Conservation (phyloP, 2,113 vertebrate species). For the Athene cunicularia region DNA sequence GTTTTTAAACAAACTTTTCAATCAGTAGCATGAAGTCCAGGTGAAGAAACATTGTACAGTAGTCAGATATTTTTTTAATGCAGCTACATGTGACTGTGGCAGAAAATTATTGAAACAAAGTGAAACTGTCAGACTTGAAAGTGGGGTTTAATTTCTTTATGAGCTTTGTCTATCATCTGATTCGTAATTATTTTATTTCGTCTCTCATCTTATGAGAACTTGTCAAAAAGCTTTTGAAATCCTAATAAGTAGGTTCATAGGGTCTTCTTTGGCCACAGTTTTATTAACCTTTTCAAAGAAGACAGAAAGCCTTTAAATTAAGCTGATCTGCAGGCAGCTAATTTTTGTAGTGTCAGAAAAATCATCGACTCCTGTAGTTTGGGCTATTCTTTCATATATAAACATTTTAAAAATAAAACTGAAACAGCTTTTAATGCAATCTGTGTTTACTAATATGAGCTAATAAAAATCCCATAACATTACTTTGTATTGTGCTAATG, state of each 20-base stretch:
- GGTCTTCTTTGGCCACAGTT: slow-evolving; percentile 65
- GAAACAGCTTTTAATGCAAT: slow-evolving; percentile 77
- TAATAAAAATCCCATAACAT: slow-evolving; percentile 76
- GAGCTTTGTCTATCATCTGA: slow-evolving; percentile 42
- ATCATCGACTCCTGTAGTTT: slow-evolving; percentile 56
- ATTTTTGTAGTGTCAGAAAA: slow-evolving; percentile 69
- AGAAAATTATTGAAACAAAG: slow-evolving; percentile 41
- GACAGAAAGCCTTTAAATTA: slow-evolving; percentile 73
- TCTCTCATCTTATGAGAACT: slow-evolving; percentile 20
- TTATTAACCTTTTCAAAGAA: slow-evolving; percentile 69
- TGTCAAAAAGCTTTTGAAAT: slow-evolving; percentile 68
- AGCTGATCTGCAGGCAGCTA: slow-evolving; percentile 68
- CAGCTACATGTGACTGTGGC: not conserved
- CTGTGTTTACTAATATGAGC: slow-evolving; percentile 75
- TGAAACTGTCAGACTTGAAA: slow-evolving; percentile 37
- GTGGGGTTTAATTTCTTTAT: slow-evolving; percentile 41
- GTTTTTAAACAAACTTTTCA: not conserved
- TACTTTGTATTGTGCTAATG: slow-evolving; percentile 74
- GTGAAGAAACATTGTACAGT: not conserved
- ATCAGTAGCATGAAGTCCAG: not conserved
- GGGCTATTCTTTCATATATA: slow-evolving; percentile 62
- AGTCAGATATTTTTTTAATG: not conserved
- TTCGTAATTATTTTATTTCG: slow-evolving; percentile 52
- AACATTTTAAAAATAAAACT: slow-evolving; percentile 71
- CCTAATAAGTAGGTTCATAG: slow-evolving; percentile 52